Evolutionary conservation across 2,797 vertebrate genomes (phyloP), one percentile per base, ranked within the genome.

Genomic region (Amniataba percoides): DNA sequence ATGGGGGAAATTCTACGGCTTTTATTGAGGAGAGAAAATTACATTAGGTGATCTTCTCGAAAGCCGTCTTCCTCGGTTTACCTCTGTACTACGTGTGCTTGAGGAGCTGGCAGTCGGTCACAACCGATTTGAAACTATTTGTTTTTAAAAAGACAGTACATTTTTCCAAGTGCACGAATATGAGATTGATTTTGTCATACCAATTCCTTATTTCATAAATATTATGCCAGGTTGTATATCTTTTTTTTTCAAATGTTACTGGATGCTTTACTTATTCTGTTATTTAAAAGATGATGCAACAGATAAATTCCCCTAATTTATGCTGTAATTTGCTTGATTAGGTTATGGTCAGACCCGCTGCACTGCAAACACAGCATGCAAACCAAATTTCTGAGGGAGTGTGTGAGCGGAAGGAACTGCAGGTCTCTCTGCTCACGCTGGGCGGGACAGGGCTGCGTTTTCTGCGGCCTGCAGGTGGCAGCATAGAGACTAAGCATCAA

Each of bases 391-490:
- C 19, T 15, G 10, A 21, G 42, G 31, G 34, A 58, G 46, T 7
- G 21, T n/a, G 69, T 60, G 42, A 52, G 1, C 25, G 18, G n/a
- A 43, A 14, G 12, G 18, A 45, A 3, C 40, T 51, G 57, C 59
- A 23, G 70, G 36, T 67, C 42, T 48, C 34, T 77, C 11, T 16
- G 46, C 31, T 56, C 43, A 14, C 3, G 14, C 40, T 56, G 66
- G 58, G 19, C 53, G 48, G 63, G n/a, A 9, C 27, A 16, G 42
- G 16, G 9, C 12, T 27, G 39, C 73, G 31, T 15, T 57, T 4
- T 19, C 36, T 52, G 4, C 27, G 81, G 70, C 94, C 93, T 94
- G 87, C 84, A 91, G 94, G 84, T 81, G 91, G 90, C 93, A 92
- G 90, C 81, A 88, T 27, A 71, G 31, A 46, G 61, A 77, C 83